Evolutionary conservation across 2,888 invertebrate species (phyloP).

Genomic region (Schizotus pectinicornis): DNA sequence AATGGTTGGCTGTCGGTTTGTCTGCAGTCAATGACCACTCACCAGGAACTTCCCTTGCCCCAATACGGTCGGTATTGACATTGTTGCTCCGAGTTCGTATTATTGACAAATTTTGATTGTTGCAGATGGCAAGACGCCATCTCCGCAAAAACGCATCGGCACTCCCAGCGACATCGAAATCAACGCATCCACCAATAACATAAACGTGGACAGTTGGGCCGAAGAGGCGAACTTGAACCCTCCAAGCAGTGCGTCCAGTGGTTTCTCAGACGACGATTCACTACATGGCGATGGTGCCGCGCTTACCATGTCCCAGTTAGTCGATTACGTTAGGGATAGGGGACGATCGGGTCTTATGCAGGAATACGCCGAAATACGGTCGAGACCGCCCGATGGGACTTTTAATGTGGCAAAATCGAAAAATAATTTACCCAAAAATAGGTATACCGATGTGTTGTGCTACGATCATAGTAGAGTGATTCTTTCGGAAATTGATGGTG

Average conservation of each 20-base stretch:
- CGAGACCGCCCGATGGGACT: slow-evolving; percentile 81
- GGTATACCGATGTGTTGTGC: slow-evolving; percentile 95
- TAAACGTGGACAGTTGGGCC: slow-evolving; percentile 59
- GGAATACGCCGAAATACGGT: slow-evolving; percentile 89
- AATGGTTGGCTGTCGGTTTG: slow-evolving; percentile 79
- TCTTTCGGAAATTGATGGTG: slow-evolving; percentile 73
- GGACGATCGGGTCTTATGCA: slow-evolving; percentile 82
- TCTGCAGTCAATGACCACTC: slow-evolving; percentile 78
- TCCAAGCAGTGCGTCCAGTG: slow-evolving; percentile 78
- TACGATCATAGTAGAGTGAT: slow-evolving; percentile 94
- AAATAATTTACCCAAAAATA: slow-evolving; percentile 81
- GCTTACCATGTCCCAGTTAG: slow-evolving; percentile 74
- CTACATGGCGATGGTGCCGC: slow-evolving; percentile 73
- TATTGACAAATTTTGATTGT: slow-evolving; percentile 7
- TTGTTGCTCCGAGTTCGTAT: slow-evolving; percentile 1
- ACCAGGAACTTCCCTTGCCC: slow-evolving; percentile 52
- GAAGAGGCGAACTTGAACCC: slow-evolving; percentile 67
- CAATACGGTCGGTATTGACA: slow-evolving; percentile 49
- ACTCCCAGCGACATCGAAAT: slow-evolving; percentile 60
- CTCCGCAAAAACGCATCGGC: slow-evolving; percentile 53
- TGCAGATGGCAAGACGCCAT: slow-evolving; percentile 56
- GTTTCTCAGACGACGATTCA: slow-evolving; percentile 91
- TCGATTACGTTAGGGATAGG: slow-evolving; percentile 75
- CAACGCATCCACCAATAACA: slow-evolving; percentile 54
- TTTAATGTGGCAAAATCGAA: slow-evolving; percentile 85